Evolutionary conservation across 2,113 vertebrate species (phyloP), one percentile per base, ranked within the genome.

Genomic region (Phalacrocorax pelagicus): DNA sequence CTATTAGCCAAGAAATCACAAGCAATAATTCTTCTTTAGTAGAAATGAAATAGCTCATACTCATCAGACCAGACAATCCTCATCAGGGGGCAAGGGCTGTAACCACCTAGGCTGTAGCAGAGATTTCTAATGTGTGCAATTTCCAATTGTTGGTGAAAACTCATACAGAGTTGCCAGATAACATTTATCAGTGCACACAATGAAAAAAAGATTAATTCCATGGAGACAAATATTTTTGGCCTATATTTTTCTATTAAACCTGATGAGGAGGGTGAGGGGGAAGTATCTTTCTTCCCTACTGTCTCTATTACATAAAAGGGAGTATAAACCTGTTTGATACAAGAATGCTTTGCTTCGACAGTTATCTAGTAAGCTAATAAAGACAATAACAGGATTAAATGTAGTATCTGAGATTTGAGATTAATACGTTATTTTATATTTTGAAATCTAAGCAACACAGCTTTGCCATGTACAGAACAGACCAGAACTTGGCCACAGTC

Each of bases 11-110:
- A 95, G 54, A 77, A 85, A 91, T 80, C 70, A 51, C 22, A 89
- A 82, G 58, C 49, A 94, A 62, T 87, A 87, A 69, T 58, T 89
- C 80, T 94, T 57, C 49, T 72, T 85, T 62, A 54, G 55, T 36
- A 88, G 55, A 86, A 90, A 74, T 78, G 9, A 91, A 94, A 96
- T 92, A 96, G 38, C 78, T 94, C 71, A 70, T 59, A 75, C 58
- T 92, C 86, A 92, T 96, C 88, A 85, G 62, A 95, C 40, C 81
- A 94, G 89, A 89, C 91, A 94, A 66, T 73, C 58, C 70, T 91
- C 9, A 0, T 88, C 70, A 42, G 42, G 51, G 72, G 10, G 26
- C 22, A 95, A 83, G 40, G 46, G n/a, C 65, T 84, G 54, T 89
- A 91, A 94, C 54, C 84, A 85, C 9, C 40, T 75, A 46, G 78